Evolutionary conservation across 2,113 vertebrate species (phyloP).

Genomic region (Thalassoma bifasciatum): DNA sequence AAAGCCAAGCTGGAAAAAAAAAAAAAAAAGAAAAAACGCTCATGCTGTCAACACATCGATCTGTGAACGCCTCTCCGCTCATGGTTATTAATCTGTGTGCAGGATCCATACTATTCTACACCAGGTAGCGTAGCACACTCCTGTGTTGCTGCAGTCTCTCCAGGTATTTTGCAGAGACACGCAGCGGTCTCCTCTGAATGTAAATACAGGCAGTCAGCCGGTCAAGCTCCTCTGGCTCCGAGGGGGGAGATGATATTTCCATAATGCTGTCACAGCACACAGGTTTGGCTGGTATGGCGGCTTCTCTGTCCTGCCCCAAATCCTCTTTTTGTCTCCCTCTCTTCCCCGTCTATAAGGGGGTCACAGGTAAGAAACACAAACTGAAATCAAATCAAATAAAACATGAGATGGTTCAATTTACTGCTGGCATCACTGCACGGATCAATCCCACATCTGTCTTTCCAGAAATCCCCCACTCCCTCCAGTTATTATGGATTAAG

Average conservation of each 20-base stretch:
- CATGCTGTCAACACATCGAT: conserved; percentile 47
- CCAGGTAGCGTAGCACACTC: conserved; percentile 39
- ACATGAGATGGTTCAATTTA: conserved; percentile 5
- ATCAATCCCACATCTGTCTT: conserved; percentile 21
- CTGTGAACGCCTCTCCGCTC: conserved; percentile 32
- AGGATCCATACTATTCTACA: conserved; percentile 22
- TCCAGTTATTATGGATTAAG: conserved; percentile 39
- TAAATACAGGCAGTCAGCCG: conserved; percentile 61
- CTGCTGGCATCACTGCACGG: not conserved
- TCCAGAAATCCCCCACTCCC: not conserved
- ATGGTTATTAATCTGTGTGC: conserved; percentile 26
- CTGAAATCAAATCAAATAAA: not conserved
- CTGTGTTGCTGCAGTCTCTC: conserved; percentile 29
- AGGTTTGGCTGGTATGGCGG: conserved; percentile 32
- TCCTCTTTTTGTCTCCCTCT: conserved; percentile 49
- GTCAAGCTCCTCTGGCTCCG: conserved; percentile 66
- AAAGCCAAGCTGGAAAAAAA: not conserved
- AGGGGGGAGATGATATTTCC: conserved; percentile 74
- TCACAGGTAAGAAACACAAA: conserved; percentile 12
- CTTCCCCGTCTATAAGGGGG: not conserved
- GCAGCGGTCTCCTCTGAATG: conserved; percentile 59
- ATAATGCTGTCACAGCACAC: conserved; percentile 78
- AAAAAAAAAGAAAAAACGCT: not conserved
- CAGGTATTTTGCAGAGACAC: conserved; percentile 44
- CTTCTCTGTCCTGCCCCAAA: conserved; percentile 47